Percentiles rank a stretch among this genome's conserved stretches.
phyloP scores from a whole-genome alignment of 2,113 vertebrate genomes.

The Hypanus sabinus region DNA sequence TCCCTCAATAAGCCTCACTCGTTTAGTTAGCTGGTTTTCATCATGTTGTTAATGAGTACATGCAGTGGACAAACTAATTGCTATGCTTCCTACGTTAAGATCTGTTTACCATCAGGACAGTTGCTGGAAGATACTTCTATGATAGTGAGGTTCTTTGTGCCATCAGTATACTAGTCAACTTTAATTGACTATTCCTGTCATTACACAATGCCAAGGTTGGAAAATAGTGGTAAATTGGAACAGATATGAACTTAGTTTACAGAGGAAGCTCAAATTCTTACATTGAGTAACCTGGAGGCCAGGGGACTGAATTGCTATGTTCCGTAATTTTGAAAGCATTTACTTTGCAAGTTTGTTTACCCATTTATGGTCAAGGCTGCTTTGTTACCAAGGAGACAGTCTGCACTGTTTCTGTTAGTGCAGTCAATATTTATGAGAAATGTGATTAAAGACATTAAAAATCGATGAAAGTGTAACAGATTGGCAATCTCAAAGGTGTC shows the following conservation, averaged over 20 bases:
- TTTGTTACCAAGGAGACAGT: background rate
- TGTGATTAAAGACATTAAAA: conserved; percentile 15
- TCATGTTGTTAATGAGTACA: too few relatives aligned
- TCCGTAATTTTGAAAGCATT: conserved; percentile 7
- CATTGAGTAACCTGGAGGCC: background rate
- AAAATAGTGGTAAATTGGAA: background rate
- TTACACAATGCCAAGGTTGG: background rate
- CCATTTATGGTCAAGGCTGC: background rate
- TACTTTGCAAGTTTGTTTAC: background rate
- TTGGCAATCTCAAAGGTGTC: background rate
- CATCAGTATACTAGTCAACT: background rate
- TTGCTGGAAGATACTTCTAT: background rate
- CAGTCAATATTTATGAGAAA: background rate
- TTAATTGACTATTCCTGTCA: background rate
- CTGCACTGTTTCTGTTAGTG: background rate
- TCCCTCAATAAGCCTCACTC: too few relatives aligned
- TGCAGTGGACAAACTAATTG: too few relatives aligned
- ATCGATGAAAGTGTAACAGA: background rate
- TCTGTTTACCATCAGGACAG: background rate
- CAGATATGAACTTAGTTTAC: background rate
- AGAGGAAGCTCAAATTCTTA: background rate
- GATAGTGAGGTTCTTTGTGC: background rate
- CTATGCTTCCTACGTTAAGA: background rate
- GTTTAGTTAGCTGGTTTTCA: too few relatives aligned
- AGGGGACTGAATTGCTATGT: background rate